Evolutionary conservation across 1,140 invertebrate species (phyloP).

Genomic region (Magallana gigas): DNA sequence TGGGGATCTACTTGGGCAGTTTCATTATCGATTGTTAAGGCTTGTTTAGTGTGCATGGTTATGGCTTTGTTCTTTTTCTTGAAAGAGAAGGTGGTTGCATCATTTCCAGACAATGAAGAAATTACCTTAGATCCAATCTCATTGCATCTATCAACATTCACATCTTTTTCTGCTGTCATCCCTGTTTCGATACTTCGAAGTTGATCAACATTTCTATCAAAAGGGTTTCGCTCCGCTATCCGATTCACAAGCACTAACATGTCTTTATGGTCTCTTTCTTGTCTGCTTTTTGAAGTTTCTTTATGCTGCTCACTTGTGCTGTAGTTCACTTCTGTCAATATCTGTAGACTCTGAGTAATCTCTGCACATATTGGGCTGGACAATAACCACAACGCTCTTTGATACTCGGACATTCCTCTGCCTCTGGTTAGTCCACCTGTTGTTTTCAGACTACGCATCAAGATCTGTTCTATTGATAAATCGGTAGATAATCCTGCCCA

Average conservation of each 20-base stretch:
- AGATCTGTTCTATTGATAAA: constrained; percentile 71
- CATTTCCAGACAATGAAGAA: neutral
- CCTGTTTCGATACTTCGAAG: neutral
- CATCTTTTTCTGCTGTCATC: constrained; percentile 19
- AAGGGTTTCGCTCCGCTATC: constrained; percentile 56
- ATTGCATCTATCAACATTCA: constrained; percentile 9
- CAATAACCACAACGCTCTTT: constrained; percentile 63
- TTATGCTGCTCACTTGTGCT: constrained; percentile 66
- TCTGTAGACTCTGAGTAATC: constrained; percentile 64
- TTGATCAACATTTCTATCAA: constrained; percentile 24
- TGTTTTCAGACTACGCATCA: constrained; percentile 76
- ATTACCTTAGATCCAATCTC: neutral
- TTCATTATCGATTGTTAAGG: too few species aligned
- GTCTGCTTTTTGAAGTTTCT: constrained; percentile 45
- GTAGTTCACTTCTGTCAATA: constrained; percentile 45
- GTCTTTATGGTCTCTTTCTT: constrained; percentile 58
- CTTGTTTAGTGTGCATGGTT: too few species aligned
- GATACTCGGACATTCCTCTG: constrained; percentile 65
- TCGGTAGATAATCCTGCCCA: constrained; percentile 58
- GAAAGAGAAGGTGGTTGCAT: neutral
- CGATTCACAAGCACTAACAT: constrained; percentile 39
- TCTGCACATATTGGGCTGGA: too few species aligned
- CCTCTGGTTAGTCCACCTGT: constrained; percentile 72
- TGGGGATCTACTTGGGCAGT: constrained; percentile 26
- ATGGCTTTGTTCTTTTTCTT: too few species aligned